phyloP scores from a whole-genome alignment of 2,113 vertebrate genomes.

The Craseonycteris thonglongyai region DNA sequence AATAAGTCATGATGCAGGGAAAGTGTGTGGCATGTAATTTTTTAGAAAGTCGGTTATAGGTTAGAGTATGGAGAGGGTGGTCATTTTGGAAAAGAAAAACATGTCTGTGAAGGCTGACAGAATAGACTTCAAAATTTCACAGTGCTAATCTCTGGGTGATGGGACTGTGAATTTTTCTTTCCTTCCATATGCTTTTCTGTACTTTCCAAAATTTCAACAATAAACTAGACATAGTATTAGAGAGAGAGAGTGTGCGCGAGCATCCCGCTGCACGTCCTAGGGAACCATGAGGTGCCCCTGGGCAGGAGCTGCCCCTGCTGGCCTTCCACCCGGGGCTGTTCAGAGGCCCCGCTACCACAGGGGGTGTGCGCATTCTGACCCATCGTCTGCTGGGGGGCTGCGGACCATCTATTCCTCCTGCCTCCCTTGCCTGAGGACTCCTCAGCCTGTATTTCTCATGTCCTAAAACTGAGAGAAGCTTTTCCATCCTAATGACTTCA shows the following conservation, averaged over 20 bases:
- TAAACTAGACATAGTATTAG: neutral
- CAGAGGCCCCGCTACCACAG: neutral
- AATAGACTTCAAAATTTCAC: neutral
- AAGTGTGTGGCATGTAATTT: neutral
- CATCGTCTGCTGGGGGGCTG: neutral
- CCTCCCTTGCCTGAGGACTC: neutral
- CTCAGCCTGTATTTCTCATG: neutral
- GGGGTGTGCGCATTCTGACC: too few species aligned
- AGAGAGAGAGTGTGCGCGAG: neutral
- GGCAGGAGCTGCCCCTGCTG: neutral
- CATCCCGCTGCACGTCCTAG: neutral
- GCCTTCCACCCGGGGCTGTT: neutral
- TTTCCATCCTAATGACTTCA: constrained; percentile 47
- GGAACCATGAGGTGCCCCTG: neutral
- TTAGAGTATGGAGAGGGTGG: neutral
- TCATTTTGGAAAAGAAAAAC: neutral
- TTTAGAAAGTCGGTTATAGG: too few species aligned
- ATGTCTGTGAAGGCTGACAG: neutral
- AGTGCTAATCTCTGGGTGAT: neutral
- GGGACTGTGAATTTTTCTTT: neutral
- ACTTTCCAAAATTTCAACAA: constrained; percentile 7
- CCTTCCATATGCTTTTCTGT: neutral
- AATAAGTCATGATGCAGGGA: neutral
- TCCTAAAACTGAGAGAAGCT: neutral
- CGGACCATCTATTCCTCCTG: neutral